These are phyloP conservation scores for Sardina pilchardus DNA, from an alignment of 2,113 vertebrate species.

Conservation along the genomic window DNA sequence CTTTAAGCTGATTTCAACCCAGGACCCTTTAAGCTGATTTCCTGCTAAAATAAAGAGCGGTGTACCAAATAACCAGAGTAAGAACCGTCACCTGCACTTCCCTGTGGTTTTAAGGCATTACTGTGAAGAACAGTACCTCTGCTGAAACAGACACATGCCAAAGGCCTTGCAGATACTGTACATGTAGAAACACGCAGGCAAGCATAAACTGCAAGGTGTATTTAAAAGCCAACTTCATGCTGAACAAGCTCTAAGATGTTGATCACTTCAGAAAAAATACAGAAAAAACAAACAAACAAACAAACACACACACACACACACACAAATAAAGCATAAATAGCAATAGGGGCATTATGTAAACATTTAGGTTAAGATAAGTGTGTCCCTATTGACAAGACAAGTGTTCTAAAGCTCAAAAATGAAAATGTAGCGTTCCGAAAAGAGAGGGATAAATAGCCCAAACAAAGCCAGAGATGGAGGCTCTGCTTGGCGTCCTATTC, in stretches of 20 bases:
- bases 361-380: not conserved
- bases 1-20: no score
- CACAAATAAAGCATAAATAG: slow-evolving; percentile 40
- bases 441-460: not conserved
- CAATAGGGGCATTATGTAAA: slow-evolving; percentile 20
- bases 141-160: not conserved
- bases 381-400: not conserved
- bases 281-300: not conserved
- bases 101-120: not conserved
- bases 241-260: not conserved
- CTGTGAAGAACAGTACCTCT: not conserved
- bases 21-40: not conserved
- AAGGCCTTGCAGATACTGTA: not conserved
- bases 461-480: not conserved
- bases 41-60: not conserved
- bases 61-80: not conserved
- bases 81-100: not conserved
- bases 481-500: not conserved
- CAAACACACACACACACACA: slow-evolving; percentile 3
- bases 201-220: not conserved
- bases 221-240: not conserved
- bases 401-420: not conserved
- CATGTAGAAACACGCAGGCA: not conserved
- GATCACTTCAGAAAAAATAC: not conserved
- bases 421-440: not conserved